These are phyloP conservation scores for Charanyca ferruginea DNA, from an alignment of 2,888 invertebrate genomes.

Conservation along the genomic window DNA sequence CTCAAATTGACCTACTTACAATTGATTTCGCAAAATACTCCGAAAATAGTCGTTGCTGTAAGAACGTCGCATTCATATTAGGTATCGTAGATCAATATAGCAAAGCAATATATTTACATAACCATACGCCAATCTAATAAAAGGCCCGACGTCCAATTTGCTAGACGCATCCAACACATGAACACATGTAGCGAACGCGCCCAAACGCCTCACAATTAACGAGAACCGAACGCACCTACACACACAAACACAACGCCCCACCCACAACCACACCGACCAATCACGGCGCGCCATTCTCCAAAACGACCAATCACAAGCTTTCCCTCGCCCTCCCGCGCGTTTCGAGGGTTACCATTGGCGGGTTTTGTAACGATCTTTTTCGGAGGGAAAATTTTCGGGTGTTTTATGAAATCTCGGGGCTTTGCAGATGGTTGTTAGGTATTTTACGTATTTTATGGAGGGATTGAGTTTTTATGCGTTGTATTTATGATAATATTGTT, in stretches of 20 bases:
- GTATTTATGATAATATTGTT: constrained; percentile 88
- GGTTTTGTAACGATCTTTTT: constrained; percentile 84
- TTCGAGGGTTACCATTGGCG: constrained; percentile 78
- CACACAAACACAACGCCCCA: constrained; percentile 78
- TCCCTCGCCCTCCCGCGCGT: constrained; percentile 80
- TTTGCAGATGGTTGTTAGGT: constrained; percentile 72
- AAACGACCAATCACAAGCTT: constrained; percentile 81
- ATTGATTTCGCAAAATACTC: too few relatives aligned
- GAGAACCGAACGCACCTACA: constrained; percentile 80
- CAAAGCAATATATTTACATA: constrained; percentile 45
- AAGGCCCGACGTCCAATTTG: constrained; percentile 71
- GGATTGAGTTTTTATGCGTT: constrained; percentile 83
- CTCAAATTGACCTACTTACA: too few relatives aligned
- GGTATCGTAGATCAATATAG: constrained; percentile 4
- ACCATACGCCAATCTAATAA: constrained; percentile 67
- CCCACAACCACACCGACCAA: constrained; percentile 77
- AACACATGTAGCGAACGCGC: constrained; percentile 70
- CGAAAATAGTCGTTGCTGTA: not conserved
- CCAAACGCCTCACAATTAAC: constrained; percentile 80
- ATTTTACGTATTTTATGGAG: constrained; percentile 85
- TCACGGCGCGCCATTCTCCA: constrained; percentile 71
- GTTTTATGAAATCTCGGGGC: constrained; percentile 84
- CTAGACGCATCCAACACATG: constrained; percentile 70
- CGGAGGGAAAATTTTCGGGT: constrained; percentile 87
- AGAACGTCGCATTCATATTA: not conserved